Evolutionary conservation across 2,888 invertebrate species (phyloP).

Genomic region (Melitaea athalia): DNA sequence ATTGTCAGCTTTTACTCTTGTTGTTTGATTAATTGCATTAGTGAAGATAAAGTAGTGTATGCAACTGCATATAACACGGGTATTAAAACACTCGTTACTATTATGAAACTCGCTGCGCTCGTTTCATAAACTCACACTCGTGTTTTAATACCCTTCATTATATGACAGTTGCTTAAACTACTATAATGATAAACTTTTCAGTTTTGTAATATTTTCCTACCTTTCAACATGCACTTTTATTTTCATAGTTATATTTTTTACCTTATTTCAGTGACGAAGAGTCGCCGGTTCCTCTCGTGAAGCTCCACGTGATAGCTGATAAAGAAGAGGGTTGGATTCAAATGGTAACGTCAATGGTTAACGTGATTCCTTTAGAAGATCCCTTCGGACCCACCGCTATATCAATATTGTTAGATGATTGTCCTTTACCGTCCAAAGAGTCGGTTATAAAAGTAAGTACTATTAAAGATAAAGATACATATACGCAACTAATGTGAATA

Average conservation of each 20-base stretch:
- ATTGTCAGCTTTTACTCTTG: too few species aligned
- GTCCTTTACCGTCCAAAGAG: conserved; percentile 91
- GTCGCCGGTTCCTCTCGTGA: conserved; percentile 91
- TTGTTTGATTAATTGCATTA: too few species aligned
- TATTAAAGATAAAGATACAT: neutral
- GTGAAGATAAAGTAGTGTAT: too few species aligned
- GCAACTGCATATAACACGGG: too few species aligned
- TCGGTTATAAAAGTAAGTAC: conserved; percentile 84
- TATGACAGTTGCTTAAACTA: too few species aligned
- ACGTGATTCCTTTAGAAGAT: conserved; percentile 90
- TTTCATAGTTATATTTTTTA: neutral
- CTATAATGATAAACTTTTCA: too few species aligned
- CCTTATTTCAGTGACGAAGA: conserved; percentile 88
- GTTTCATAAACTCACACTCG: too few species aligned
- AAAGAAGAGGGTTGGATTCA: conserved; percentile 96
- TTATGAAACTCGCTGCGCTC: too few species aligned
- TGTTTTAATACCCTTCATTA: too few species aligned
- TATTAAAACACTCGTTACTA: too few species aligned
- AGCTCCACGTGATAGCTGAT: conserved; percentile 92
- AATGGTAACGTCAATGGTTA: conserved; percentile 91
- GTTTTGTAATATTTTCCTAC: neutral
- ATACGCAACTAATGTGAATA: neutral
- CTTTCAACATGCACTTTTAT: too few species aligned
- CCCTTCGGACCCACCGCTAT: conserved; percentile 95
- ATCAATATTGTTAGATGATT: conserved; percentile 93